Base-by-base conservation (phyloP, 2,888 invertebrate species). In the Tryphoninae sp. region DNA sequence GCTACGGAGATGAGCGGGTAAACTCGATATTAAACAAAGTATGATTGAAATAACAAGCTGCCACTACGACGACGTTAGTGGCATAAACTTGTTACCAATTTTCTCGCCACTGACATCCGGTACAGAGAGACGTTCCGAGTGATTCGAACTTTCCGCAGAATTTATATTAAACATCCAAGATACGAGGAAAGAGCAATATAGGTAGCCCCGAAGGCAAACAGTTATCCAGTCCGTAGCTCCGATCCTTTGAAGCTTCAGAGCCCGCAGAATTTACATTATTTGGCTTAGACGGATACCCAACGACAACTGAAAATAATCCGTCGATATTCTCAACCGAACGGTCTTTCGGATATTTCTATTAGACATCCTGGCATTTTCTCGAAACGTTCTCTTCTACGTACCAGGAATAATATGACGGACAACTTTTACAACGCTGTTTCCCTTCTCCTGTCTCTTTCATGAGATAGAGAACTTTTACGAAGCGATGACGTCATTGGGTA, bases 121-220 rank as follows among this genome's bases (percentile, higher is more conserved):
- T 33, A 53, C 23, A 19, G 23, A 22, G 51, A 33, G 23, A 77
- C 69, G 49, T 23, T 42, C 22, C 40, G 11, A n/a, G 7, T 61
- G 53, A 11, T 42, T n/a, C 6, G 23, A 69, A 68, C 68, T 69
- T 77, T 69, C 19, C 62, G 3, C 2, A 11, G 51, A 62, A 59
- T 77, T 77, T 77, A 61, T 69, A 62, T 68, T 42, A 13, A 61
- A 55, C 53, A 72, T 19, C 59, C 49, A 13, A 33, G 33, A 33
- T 33, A 33, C 33, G 6, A 6, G 33, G 33, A 33, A 33, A 33
- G 33, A 33, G 33, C 33, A 33, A 33, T 33, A 33, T 6, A 33
- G 33, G 7, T 33, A 33, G 33, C 33, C 33, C 33, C 33, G 33
- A 6, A 33, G 33, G 33, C 33, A 33, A 33, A 33, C 6, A 6